These are phyloP conservation scores for Ferrisia virgata DNA, from an alignment of 2,888 invertebrate genomes.

Conservation along the genomic window DNA sequence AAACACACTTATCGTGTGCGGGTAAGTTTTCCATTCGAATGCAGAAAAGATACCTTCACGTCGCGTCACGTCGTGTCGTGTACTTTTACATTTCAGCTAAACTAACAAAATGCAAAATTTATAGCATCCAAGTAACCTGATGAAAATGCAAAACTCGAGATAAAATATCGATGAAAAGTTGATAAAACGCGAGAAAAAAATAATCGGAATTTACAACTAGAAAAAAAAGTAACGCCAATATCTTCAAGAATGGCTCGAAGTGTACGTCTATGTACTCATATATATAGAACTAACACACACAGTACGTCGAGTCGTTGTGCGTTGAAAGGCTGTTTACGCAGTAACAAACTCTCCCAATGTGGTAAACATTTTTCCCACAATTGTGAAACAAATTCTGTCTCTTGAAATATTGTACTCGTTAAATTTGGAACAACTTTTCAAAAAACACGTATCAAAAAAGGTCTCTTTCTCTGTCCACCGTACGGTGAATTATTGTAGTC, in stretches of 20 bases:
- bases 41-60: neutral
- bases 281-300: too few relatives aligned
- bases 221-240: neutral
- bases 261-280: neutral
- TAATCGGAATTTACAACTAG: neutral
- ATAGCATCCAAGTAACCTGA: neutral
- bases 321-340: neutral
- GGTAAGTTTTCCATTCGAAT: neutral
- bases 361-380: constrained; percentile 6
- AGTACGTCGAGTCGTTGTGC: neutral
- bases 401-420: constrained; percentile 10
- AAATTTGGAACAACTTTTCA: neutral
- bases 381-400: constrained; percentile 1
- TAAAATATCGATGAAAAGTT: neutral
- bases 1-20: neutral
- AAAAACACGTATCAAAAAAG: constrained; percentile 3
- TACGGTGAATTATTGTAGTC: neutral
- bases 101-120: neutral
- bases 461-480: neutral
- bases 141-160: neutral
- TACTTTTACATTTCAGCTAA: too few relatives aligned
- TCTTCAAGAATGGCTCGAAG: neutral
- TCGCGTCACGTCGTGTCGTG: too few relatives aligned
- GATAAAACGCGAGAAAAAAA: neutral
- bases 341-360: neutral